Base-by-base conservation (phyloP, 1,140 invertebrate species). In the Drosophila takahashii region DNA sequence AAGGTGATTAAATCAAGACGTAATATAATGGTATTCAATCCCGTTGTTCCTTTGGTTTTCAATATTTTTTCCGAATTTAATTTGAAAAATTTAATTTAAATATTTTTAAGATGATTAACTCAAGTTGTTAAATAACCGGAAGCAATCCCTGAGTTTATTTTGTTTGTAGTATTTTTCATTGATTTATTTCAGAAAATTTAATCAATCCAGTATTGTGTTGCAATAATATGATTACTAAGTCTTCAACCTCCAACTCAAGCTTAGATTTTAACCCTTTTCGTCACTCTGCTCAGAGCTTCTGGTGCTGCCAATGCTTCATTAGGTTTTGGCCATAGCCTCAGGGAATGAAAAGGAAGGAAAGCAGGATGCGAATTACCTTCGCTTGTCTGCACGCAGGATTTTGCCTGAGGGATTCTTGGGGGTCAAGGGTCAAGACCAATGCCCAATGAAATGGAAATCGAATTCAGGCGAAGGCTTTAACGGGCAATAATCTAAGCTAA, bases 321-420 rank as follows among this genome's bases (percentile, higher is more conserved):
- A 81, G 45, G 50, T 52, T 48, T 18, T 56, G 18, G 54, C 54
- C 75, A 44, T 66, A 32, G 80, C 81, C 74, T 37, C 34, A 9
- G 45, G 74, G 29, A 45, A 15, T 44, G 67, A 29, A 13, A 53
- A 62, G 45, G 39, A 16, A 10, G 13, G 27, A 18, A 37, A 48
- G 41, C 53, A 65, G 77, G 59, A 77, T 64, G 48, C 57, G 64
- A 81, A 85, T 85, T 85, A 81, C 77, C 77, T 75, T 74, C 81
- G 77, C 81, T 85, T 86, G 81, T 86, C 71, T 58, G 71, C 61
- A 54, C 65, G 66, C 44, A 48, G 72, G 45, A 65, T 37, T 58
- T 26, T 37, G 58, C 72, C 77, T 44, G 11, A 0, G 61, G 78
- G 41, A 22, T 41, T 18, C 36, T 29, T 37, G 15, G 29, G 66